Evolutionary conservation across 2,888 invertebrate genomes (phyloP).

Genomic region (Pseudoips prasinana): DNA sequence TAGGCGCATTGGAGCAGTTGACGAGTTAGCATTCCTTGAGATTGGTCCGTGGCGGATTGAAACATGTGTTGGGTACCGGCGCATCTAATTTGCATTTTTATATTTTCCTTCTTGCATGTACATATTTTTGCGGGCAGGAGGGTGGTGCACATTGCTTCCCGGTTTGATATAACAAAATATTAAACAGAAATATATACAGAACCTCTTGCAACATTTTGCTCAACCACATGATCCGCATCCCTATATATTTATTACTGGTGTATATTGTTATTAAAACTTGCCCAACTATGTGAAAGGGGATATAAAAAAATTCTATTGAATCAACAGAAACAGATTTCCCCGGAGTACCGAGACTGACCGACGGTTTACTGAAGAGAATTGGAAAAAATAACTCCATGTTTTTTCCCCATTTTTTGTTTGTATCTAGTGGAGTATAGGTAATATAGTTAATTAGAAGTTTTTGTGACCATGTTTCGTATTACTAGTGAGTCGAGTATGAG

Average conservation of each 20-base stretch:
- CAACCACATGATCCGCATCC: too few species aligned
- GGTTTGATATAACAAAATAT: too few species aligned
- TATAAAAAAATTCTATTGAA: conserved; percentile 64
- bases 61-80: too few species aligned
- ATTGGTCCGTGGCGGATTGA: too few species aligned
- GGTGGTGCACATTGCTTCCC: too few species aligned
- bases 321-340: conserved; percentile 68
- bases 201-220: too few species aligned
- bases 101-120: too few species aligned
- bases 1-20: too few species aligned
- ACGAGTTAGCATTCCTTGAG: too few species aligned
- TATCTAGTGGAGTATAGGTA: conserved; percentile 12
- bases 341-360: conserved; percentile 55
- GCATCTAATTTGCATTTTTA: too few species aligned
- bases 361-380: conserved; percentile 48
- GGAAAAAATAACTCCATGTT: conserved; percentile 43
- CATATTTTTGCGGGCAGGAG: too few species aligned
- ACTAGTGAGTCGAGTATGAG: not conserved
- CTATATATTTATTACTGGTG: conserved; percentile 9
- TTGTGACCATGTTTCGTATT: not conserved
- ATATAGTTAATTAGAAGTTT: conserved; percentile 25
- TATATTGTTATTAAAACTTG: conserved; percentile 49
- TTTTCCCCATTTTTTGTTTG: conserved; percentile 9
- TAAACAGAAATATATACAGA: too few species aligned
- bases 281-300: conserved; percentile 39